These are phyloP conservation scores for Dicaeum eximium DNA, from an alignment of 2,113 vertebrate species.

Conservation along the genomic window DNA sequence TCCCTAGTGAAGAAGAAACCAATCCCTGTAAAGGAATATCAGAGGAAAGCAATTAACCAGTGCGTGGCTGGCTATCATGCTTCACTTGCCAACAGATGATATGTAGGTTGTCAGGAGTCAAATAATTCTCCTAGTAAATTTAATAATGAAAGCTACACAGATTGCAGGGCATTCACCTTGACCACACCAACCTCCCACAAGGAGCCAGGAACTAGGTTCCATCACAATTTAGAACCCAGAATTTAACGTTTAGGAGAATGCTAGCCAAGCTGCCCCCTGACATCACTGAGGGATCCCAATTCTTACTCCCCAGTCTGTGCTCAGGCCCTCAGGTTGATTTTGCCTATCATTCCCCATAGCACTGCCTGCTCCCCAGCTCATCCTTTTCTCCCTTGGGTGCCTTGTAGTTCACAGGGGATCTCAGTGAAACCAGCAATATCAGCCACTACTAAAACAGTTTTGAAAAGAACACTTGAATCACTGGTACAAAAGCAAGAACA, in stretches of 20 bases:
- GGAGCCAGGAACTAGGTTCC: not conserved
- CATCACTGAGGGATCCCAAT: not conserved
- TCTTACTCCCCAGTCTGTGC: not conserved
- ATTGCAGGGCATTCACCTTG: not conserved
- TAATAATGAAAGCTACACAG: not conserved
- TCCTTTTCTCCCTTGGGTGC: not conserved
- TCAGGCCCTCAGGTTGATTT: not conserved
- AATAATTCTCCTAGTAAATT: not conserved
- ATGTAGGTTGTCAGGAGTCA: not conserved
- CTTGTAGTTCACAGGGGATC: not conserved
- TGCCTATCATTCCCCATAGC: accelerated
- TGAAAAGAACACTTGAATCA: not conserved
- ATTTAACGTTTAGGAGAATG: not conserved
- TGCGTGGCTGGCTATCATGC: not conserved
- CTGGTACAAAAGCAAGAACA: slow-evolving; percentile 24
- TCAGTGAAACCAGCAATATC: not conserved
- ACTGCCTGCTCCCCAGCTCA: not conserved
- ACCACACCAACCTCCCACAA: not conserved
- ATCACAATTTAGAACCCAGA: not conserved
- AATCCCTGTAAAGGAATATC: not conserved
- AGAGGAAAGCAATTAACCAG: not conserved
- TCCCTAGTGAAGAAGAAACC: not conserved
- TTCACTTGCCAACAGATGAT: not conserved
- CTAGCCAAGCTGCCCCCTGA: not conserved
- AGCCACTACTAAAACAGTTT: not conserved